These are phyloP conservation scores for Clavelina lepadiformis DNA, from an alignment of 23 tunicate species.

Conservation along the genomic window DNA sequence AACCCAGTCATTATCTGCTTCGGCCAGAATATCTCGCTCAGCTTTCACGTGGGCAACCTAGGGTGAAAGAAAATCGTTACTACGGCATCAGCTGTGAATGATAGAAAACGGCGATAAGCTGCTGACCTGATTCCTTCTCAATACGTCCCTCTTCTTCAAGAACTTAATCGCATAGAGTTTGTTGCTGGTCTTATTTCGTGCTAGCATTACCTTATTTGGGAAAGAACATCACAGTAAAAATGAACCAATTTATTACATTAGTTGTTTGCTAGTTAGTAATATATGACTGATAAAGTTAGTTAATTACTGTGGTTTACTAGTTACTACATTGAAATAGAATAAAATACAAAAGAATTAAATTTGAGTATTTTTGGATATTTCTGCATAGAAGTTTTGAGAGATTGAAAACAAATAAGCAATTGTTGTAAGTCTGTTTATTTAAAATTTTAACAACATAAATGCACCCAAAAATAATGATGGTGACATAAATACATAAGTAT, in stretches of 20 bases:
- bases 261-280: neutral
- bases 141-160: constrained; percentile 87
- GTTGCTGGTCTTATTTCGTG: constrained; percentile 63
- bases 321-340: no score
- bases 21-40: constrained; percentile 94
- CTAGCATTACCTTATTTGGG: constrained; percentile 88
- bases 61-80: neutral
- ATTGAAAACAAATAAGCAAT: no score
- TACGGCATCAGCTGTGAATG: neutral
- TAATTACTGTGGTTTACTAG: no score
- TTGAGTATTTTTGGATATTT: no score
- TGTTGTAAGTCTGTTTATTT: no score
- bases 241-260: constrained; percentile 9
- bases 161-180: constrained; percentile 86
- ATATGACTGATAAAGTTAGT: neutral
- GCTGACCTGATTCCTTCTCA: constrained; percentile 74
- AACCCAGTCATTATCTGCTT: constrained; percentile 99
- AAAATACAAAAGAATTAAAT: no score
- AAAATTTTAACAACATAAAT: no score
- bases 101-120: neutral
- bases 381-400: no score
- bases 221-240: no score
- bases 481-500: no score
- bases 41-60: constrained; percentile 98
- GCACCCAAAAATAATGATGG: no score